A percentile compares a stretch with the other conserved stretches of the same genome.
Conservation (phyloP, 2,113 vertebrate genomes). For the Xenus cinereus region DNA sequence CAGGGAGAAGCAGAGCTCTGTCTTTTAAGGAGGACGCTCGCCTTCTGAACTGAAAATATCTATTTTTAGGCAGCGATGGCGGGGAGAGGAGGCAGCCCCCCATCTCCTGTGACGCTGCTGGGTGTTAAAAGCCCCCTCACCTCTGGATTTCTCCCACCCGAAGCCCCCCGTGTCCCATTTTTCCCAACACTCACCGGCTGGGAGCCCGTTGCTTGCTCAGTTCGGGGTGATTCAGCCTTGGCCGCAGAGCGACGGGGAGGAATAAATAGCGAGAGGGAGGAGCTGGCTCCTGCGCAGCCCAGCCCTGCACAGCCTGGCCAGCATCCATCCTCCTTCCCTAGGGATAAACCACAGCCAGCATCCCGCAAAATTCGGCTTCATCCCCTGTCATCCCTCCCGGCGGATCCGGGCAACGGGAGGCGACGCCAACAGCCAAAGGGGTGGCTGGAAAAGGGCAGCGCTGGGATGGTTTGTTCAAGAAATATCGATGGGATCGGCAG, state of each 20-base stretch:
- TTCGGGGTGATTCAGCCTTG: background rate
- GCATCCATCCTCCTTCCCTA: background rate
- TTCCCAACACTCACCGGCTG: background rate
- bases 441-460: rapidly evolving
- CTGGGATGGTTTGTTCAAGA: background rate
- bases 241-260: background rate
- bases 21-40: background rate
- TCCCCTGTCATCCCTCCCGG: rapidly evolving
- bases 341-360: rapidly evolving
- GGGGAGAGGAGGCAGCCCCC: background rate
- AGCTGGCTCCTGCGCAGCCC: background rate
- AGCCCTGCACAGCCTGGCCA: background rate
- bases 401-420: rapidly evolving
- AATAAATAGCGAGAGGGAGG: constrained; percentile 61
- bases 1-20: background rate
- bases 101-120: rapidly evolving
- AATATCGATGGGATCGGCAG: background rate
- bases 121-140: background rate
- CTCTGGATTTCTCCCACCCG: background rate
- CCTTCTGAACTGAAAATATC: background rate
- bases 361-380: rapidly evolving
- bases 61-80: background rate
- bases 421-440: rapidly evolving
- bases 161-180: rapidly evolving
- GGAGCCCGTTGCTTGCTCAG: background rate